These are phyloP conservation scores for Chelonia mydas DNA, from an alignment of 2,797 vertebrate species.

Conservation along the genomic window DNA sequence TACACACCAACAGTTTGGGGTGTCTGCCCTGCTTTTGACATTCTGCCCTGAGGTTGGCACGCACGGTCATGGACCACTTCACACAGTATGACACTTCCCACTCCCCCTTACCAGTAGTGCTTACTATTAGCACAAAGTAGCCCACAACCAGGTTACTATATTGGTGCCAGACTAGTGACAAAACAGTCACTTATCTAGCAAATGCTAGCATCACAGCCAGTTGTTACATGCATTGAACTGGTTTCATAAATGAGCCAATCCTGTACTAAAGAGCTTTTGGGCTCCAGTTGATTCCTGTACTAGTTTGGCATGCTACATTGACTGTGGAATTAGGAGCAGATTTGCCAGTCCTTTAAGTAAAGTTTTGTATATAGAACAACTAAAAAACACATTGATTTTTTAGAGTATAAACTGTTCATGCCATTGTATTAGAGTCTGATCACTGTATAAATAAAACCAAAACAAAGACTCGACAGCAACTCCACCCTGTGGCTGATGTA, in stretches of 20 bases:
- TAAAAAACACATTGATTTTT: not conserved
- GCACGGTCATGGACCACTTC: too few species aligned
- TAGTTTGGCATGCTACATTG: not conserved
- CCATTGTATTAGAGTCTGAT: not conserved
- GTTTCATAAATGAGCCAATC: not conserved
- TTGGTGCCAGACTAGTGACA: not conserved
- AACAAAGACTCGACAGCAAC: not conserved
- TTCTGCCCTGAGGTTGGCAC: too few species aligned
- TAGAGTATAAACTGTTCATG: not conserved
- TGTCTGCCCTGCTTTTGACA: too few species aligned
- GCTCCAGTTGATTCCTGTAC: not conserved
- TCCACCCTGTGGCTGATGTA: not conserved
- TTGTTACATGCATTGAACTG: not conserved
- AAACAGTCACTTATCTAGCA: not conserved
- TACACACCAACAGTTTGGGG: too few species aligned
- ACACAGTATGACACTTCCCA: too few species aligned
- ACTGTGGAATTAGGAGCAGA: not conserved
- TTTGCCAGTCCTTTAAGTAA: not conserved
- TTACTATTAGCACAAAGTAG: not conserved
- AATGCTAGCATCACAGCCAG: constrained; percentile 4
- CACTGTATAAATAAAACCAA: not conserved
- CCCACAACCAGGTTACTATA: not conserved
- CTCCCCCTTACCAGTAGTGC: not conserved
- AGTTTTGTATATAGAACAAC: not conserved
- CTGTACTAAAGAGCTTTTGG: not conserved